Base-by-base conservation (phyloP, 2,888 invertebrate species). In the Eristalis intricaria region DNA sequence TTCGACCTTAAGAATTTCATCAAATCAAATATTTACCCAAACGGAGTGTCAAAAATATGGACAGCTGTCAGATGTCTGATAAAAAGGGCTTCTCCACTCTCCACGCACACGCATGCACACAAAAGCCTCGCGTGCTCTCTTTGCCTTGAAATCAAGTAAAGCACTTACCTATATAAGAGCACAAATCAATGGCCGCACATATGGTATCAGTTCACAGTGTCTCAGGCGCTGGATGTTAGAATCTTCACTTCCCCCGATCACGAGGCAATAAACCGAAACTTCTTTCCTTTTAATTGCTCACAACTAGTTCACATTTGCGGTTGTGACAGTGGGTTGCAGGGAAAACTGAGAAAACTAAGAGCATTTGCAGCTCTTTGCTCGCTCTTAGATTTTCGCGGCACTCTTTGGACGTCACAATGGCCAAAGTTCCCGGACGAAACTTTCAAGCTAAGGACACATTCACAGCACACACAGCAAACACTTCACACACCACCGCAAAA, bases 391-490 rank as follows among this genome's bases (percentile, higher is more conserved):
- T 50, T 58, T 73, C 63, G 63, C 22, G 11, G 19, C 32, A 13
- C 50, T 64, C 68, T 13, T 26, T 11, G 69, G 60, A 43, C 35
- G 60, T 7, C 23, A 19, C 19, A 19, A 19, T 19, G 19, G n/a
- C 50, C 19, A 56, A 82, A 82, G 73, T 82, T 65, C 23, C 43
- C 56, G 22, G 13, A 38, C 50, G 19, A n/a, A 78, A 75, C 50
- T 78, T 82, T 82, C 60, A 74, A 66, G 50, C 65, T 43, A 66
- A 50, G 70, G n/a, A 63, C 60, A 23, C 56, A 58, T 82, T 70
- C 64, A 64, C 22, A 29, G 70, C 65, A 56, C 66, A 70, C 85
- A 85, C 64, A 65, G 56, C 69, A 74, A 78, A 82, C 50, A 74
- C 38, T 56, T 63, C 29, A 56, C 61, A 78, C 61, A 78, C 78